phyloP scores from a whole-genome alignment of 1,140 invertebrate species.

The Oncopodura yosiiana region DNA sequence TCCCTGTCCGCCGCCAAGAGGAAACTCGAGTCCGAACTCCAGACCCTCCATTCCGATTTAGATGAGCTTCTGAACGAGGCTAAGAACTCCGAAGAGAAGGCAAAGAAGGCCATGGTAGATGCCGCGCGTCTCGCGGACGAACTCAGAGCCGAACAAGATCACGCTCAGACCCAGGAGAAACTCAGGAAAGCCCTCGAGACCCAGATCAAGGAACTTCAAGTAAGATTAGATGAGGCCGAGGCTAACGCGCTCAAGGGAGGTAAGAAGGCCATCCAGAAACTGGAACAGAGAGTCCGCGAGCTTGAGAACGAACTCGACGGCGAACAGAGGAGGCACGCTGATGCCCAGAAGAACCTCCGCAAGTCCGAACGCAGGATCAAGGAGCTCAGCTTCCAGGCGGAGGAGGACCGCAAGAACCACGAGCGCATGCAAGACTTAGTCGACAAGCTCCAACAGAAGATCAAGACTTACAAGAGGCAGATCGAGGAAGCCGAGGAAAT shows the following conservation, averaged over 20 bases:
- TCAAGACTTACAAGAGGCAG: constrained; percentile 98
- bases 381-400: constrained; percentile 88
- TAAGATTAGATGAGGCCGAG: constrained; percentile 62
- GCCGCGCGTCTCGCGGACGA: constrained; percentile 56
- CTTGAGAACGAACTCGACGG: constrained; percentile 93
- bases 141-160: neutral
- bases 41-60: constrained; percentile 89
- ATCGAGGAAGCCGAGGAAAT: constrained; percentile 79
- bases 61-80: constrained; percentile 91
- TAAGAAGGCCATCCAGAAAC: constrained; percentile 92
- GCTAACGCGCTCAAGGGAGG: constrained; percentile 93
- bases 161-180: constrained; percentile 11
- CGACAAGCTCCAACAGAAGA: constrained; percentile 97
- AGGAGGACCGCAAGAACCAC: constrained; percentile 95
- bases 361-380: constrained; percentile 90
- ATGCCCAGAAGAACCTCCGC: constrained; percentile 50
- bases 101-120: constrained; percentile 96
- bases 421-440: constrained; percentile 95
- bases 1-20: constrained; percentile 89
- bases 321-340: constrained; percentile 88
- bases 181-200: constrained; percentile 6
- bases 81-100: constrained; percentile 91
- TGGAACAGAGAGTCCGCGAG: constrained; percentile 88
- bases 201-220: constrained; percentile 8
- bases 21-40: constrained; percentile 93